Percentiles rank a stretch among this genome's conserved stretches.
Conservation (phyloP, 1,140 invertebrate genomes). For the Aphis craccivora region DNA sequence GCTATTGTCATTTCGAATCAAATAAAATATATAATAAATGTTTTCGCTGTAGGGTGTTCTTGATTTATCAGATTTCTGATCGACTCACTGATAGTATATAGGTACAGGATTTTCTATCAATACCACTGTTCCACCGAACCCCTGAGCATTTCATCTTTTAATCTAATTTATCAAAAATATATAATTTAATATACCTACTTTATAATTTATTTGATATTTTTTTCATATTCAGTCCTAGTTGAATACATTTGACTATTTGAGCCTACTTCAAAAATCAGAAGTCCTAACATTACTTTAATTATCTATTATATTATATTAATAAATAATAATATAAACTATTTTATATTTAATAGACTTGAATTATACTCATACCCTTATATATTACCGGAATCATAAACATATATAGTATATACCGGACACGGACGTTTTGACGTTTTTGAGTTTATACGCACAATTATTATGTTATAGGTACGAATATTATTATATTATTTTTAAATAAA, state of each 20-base stretch:
- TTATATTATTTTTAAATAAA: background rate
- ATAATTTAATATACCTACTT: too few relatives aligned
- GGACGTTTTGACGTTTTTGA: too few relatives aligned
- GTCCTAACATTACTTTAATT: background rate
- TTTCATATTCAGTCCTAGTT: too few relatives aligned
- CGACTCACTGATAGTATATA: background rate
- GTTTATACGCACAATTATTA: too few relatives aligned
- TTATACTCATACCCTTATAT: background rate
- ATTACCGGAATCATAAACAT: background rate
- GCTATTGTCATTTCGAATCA: background rate
- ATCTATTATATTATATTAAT: background rate
- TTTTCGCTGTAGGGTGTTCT: background rate
- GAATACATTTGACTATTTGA: background rate
- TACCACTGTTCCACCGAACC: background rate
- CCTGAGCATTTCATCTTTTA: background rate
- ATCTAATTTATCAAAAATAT: too few relatives aligned
- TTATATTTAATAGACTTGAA: background rate
- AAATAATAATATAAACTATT: background rate
- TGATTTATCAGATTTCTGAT: background rate
- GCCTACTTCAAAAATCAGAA: background rate
- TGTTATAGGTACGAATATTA: background rate
- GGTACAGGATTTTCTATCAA: fast-evolving
- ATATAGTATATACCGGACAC: too few relatives aligned
- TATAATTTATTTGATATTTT: too few relatives aligned
- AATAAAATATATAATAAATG: background rate